Evolutionary conservation across 2,113 vertebrate species (phyloP).

Genomic region (Saguinus midas): DNA sequence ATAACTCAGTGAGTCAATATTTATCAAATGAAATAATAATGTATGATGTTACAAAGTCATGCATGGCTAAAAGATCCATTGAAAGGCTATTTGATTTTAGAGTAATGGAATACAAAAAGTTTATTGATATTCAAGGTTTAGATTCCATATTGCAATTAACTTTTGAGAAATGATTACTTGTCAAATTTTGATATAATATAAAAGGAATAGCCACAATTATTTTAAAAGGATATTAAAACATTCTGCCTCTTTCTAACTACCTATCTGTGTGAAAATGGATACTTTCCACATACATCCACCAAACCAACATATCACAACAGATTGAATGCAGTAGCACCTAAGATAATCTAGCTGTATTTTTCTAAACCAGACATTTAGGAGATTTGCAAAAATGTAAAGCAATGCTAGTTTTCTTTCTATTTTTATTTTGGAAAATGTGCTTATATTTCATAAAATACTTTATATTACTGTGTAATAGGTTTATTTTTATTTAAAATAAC

Average conservation of each 20-base stretch:
- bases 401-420: not conserved
- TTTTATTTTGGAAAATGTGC: conserved; percentile 5
- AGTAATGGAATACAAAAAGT: conserved; percentile 12
- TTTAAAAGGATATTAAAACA: conserved; percentile 33
- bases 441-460: conserved; percentile 33
- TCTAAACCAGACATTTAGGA: conserved; percentile 39
- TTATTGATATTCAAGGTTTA: conserved; percentile 20
- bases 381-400: conserved; percentile 19
- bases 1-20: not conserved
- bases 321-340: not conserved
- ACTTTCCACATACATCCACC: not conserved
- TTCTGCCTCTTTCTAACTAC: not conserved
- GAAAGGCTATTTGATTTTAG: not conserved
- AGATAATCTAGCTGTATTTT: conserved; percentile 21
- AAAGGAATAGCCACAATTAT: conserved; percentile 26
- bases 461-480: not conserved
- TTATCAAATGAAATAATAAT: conserved; percentile 9
- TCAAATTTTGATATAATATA: conserved; percentile 45
- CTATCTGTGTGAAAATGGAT: not conserved
- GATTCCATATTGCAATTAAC: not conserved
- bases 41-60: conserved; percentile 6
- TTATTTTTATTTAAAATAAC: conserved; percentile 38
- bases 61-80: not conserved
- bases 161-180: conserved; percentile 43
- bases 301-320: not conserved